Evolutionary conservation across 2,113 vertebrate species (phyloP).

Genomic region (Lepidothrix coronata): DNA sequence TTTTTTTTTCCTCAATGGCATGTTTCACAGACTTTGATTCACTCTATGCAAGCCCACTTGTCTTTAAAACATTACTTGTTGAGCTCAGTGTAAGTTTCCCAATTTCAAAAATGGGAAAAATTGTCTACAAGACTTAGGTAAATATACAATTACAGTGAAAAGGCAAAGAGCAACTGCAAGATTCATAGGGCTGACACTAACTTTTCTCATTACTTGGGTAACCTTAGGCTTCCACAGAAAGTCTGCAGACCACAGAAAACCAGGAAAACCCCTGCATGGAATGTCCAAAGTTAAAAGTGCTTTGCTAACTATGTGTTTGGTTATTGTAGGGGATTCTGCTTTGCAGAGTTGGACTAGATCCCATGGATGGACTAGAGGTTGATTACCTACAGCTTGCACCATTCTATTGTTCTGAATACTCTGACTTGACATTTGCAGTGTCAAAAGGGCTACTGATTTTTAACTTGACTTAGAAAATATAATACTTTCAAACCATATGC

Average conservation of each 20-base stretch:
- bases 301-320: background rate
- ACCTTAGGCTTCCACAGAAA: background rate
- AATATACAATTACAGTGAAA: background rate
- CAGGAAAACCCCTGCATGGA: background rate
- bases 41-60: background rate
- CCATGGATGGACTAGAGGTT: background rate
- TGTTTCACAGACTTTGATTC: constrained; percentile 1
- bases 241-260: background rate
- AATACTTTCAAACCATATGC: background rate
- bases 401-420: background rate
- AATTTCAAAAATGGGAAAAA: background rate
- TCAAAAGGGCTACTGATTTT: background rate
- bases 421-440: background rate
- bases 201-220: background rate
- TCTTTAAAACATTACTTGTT: background rate
- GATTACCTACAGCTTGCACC: background rate
- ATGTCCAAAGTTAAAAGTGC: background rate
- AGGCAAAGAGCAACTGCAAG: background rate
- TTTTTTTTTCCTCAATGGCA: background rate
- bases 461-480: background rate
- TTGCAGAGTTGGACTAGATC: background rate
- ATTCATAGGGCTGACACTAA: background rate
- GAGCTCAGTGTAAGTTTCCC: background rate
- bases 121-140: background rate
- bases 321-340: background rate